Evolutionary conservation across 1,140 invertebrate genomes (phyloP), one percentile per base, ranked within the genome.

Genomic region (Penaeus indicus): DNA sequence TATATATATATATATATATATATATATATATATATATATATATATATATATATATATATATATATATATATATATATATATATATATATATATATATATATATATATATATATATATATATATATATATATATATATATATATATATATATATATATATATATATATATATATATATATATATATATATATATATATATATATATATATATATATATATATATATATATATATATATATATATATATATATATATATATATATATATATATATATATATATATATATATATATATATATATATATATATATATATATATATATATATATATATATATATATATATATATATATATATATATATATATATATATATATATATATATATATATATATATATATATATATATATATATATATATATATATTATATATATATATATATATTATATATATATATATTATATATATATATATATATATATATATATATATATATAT

Each of bases 221-320:
- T 64, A 64, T 64, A 64, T 64, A 19, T 64, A 19, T 64, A 19
- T 64, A 19, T 1, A 19, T 18, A 19, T 1, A 1, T 19, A 64
- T 18, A 64, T 18, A 64, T 21, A n/a, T 19, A n/a, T 1, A n/a
- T 19, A n/a, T 18, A 64, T 64, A 64, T 64, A 64, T 3, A 64
- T 64, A 64, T 64, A 64, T 64, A 64, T 64, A 64, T 64, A 64
- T 1, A 64, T 64, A 64, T 64, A 64, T 64, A 64, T 64, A 64
- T 64, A 64, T 64, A 64, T 64, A 64, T 64, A 64, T 3, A 64
- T 64, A 64, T 3, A 67, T 67, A 19, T 19, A 67, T 67, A 67
- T 67, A 67, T 67, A 67, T 67, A 67, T 67, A 67, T 67, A 67
- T 67, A 16, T 67, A 67, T 7, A 67, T 67, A 67, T 4, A 18